Evolutionary conservation across 1,140 invertebrate species (phyloP), one percentile per base, ranked within the genome.

Genomic region (Andrena cerasifolii): DNA sequence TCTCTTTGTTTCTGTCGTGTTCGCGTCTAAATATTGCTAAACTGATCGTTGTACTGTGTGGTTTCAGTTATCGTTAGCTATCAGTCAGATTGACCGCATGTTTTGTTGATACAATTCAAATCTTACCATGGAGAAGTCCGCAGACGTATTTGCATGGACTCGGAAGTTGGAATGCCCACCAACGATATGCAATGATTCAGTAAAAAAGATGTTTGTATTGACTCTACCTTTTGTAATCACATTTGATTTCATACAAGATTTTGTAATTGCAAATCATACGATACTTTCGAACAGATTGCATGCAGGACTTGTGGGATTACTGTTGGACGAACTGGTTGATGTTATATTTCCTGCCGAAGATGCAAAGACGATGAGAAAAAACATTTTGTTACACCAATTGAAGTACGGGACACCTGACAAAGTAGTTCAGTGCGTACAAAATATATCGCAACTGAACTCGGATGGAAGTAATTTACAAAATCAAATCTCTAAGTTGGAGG

Each of bases 311-410:
- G 43, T 80, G 3, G 88, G 86, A 21, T 54, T 90, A 6, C 36
- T 91, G 26, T 92, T 90, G 91, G 88, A 91, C 36, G 86, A 91
- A 63, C 74, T 90, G 47, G 75, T 87, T 0, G 82, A 81, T 31
- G 26, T 63, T 51, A 78, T 88, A 28, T 68, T 82, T 59, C 85
- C 87, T 28, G 43, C 70, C 1, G 62, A 80, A 21, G 83, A 91
- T 82, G 86, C 88, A n/a, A 66, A 61, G 21, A 86, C 89, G 54
- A 51, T 80, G 71, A 80, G 87, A 43, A 91, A 91, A 72, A 92
- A 92, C 74, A 86, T 92, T 78, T 79, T 92, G 56, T 73, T 92
- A 3, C 74, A 91, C 59, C 85, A 88, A 77, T 74, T 92, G 24
- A 88, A 83, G 73, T 72, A 86, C 51, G 77, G 75, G 16, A 72